Conservation (phyloP, 2,888 invertebrate genomes). For the Synanthedon tipuliformis region DNA sequence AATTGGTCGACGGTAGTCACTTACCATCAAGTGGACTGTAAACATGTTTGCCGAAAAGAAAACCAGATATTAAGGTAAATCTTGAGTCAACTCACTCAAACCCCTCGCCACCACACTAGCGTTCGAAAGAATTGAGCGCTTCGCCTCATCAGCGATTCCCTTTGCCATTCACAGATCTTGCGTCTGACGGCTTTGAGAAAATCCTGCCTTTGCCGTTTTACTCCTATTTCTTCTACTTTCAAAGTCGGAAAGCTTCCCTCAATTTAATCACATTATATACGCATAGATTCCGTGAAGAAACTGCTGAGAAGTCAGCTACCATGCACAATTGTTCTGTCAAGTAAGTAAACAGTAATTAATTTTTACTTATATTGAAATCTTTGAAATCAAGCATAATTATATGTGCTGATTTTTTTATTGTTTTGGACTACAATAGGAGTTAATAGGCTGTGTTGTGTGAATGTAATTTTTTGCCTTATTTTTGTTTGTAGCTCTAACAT, state of each 20-base stretch:
- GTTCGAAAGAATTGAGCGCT: background rate
- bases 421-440: background rate
- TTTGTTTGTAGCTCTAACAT: background rate
- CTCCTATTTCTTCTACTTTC: background rate
- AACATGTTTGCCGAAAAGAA: background rate
- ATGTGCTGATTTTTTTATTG: background rate
- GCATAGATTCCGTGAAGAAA: too few species aligned
- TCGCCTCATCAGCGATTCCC: conserved; percentile 41
- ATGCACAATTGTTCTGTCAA: too few species aligned
- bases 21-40: background rate
- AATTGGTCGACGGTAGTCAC: background rate
- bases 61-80: too few species aligned
- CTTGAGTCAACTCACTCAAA: background rate
- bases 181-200: background rate
- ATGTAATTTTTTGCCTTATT: background rate
- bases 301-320: too few species aligned
- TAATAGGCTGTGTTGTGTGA: background rate
- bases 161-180: conserved; percentile 19
- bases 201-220: background rate
- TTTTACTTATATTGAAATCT: too few species aligned
- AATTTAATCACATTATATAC: too few species aligned
- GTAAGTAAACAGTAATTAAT: too few species aligned
- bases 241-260: too few species aligned
- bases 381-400: background rate
- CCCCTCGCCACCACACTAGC: background rate